phyloP scores from a whole-genome alignment of 2,797 vertebrate species.

The Lateolabrax maculatus region DNA sequence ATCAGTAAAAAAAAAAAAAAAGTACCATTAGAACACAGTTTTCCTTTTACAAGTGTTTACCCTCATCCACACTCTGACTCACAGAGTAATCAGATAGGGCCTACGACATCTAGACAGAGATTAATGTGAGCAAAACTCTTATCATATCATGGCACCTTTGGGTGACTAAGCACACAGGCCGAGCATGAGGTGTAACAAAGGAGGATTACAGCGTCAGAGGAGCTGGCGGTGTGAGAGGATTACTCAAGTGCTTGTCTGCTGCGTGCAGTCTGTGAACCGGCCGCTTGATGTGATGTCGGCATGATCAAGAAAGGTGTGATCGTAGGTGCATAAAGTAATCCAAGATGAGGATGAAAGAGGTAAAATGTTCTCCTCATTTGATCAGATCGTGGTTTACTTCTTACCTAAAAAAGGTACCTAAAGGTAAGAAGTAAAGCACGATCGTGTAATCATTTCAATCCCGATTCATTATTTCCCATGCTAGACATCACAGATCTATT shows the following conservation, averaged over 20 bases:
- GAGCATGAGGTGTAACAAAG: constrained; percentile 72
- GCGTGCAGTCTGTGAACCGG: neutral
- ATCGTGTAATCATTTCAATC: too few species aligned
- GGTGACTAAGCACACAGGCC: constrained; percentile 67
- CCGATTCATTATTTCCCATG: neutral
- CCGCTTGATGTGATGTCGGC: constrained; percentile 10
- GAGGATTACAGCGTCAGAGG: constrained; percentile 82
- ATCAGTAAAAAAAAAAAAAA: neutral
- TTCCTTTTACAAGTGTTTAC: neutral
- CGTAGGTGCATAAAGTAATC: neutral
- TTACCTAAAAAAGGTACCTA: too few species aligned
- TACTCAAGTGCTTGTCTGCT: constrained; percentile 61
- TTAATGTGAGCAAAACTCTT: constrained; percentile 41
- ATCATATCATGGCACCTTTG: constrained; percentile 39
- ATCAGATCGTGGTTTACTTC: neutral
- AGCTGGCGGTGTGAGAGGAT: constrained; percentile 74
- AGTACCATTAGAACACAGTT: neutral
- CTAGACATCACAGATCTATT: neutral
- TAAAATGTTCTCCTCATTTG: too few species aligned
- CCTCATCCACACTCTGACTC: constrained; percentile 13
- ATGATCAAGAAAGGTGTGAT: neutral
- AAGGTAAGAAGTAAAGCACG: too few species aligned
- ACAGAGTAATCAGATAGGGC: constrained; percentile 7
- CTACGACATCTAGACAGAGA: constrained; percentile 22
- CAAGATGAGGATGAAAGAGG: neutral